phyloP scores from a whole-genome alignment of 2,888 invertebrate species.

The Acleris holmiana region DNA sequence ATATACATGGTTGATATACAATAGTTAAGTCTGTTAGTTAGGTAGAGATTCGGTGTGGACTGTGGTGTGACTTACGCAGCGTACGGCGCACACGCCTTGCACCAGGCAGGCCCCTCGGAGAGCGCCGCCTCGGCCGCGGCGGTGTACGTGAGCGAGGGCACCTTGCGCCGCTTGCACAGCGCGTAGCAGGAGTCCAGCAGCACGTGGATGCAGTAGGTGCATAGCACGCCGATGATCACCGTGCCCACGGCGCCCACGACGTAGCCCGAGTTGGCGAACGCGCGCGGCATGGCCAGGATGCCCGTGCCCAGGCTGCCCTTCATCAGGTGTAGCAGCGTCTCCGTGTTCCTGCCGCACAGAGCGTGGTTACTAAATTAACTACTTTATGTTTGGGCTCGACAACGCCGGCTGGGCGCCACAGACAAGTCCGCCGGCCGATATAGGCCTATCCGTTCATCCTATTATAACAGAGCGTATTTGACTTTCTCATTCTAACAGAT shows the following conservation, averaged over 20 bases:
- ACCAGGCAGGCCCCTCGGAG: constrained; percentile 88
- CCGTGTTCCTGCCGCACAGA: constrained; percentile 85
- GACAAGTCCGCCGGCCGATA: neutral
- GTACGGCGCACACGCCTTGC: constrained; percentile 86
- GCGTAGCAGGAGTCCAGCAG: constrained; percentile 89
- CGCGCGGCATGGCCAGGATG: constrained; percentile 95
- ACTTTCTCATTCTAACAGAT: too few relatives aligned
- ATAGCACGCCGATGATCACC: constrained; percentile 92
- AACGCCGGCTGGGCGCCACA: too few relatives aligned
- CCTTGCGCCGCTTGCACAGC: constrained; percentile 83
- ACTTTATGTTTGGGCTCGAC: too few relatives aligned
- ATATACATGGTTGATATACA: neutral
- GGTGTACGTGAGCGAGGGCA: constrained; percentile 91
- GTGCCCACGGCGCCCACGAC: constrained; percentile 92
- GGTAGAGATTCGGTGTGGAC: neutral
- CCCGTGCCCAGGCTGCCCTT: constrained; percentile 97
- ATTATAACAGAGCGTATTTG: too few relatives aligned
- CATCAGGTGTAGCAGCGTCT: constrained; percentile 92
- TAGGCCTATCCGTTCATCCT: neutral
- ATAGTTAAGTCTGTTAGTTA: neutral
- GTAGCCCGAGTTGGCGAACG: constrained; percentile 93
- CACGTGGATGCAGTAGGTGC: constrained; percentile 97
- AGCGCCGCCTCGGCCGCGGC: constrained; percentile 91
- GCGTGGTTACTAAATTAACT: neutral
- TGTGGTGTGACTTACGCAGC: constrained; percentile 85